Conservation (phyloP, 1,140 invertebrate species). For the Drosophila pseudoananassae region DNA sequence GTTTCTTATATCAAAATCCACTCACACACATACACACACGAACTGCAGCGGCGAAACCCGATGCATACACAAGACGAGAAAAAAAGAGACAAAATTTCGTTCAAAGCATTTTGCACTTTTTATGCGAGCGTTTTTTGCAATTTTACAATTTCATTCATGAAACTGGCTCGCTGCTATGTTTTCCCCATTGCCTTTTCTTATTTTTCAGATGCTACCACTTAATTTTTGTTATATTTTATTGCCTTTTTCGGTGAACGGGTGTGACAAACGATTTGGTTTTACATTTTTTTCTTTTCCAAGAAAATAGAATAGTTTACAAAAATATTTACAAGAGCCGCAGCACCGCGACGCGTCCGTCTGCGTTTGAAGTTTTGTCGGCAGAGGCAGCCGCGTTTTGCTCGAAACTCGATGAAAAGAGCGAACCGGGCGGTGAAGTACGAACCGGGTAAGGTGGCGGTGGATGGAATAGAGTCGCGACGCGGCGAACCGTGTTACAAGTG, state of each 20-base stretch:
- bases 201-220: background rate
- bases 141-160: slow-evolving; percentile 71
- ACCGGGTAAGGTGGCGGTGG: slow-evolving; percentile 40
- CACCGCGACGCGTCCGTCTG: slow-evolving; percentile 52
- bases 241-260: slow-evolving; percentile 9
- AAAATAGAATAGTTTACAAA: slow-evolving; percentile 39
- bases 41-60: slow-evolving; percentile 34
- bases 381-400: background rate
- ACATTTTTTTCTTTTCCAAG: slow-evolving; percentile 24
- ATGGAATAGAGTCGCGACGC: slow-evolving; percentile 17
- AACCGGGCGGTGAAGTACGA: slow-evolving; percentile 15
- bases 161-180: slow-evolving; percentile 27
- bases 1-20: slow-evolving; percentile 4
- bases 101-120: slow-evolving; percentile 44
- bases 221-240: too few relatives aligned
- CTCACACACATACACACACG: slow-evolving; percentile 13
- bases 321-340: slow-evolving; percentile 57
- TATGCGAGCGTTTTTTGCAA: slow-evolving; percentile 28
- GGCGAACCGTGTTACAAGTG: slow-evolving; percentile 45
- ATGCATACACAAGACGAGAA: slow-evolving; percentile 72
- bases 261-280: slow-evolving; percentile 35
- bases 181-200: background rate
- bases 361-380: slow-evolving; percentile 60
- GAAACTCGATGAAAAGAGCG: slow-evolving; percentile 31
- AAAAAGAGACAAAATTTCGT: slow-evolving; percentile 49